Evolutionary conservation across 2,888 invertebrate genomes (phyloP), one percentile per base, ranked within the genome.

Genomic region (Parnassius glacialis): DNA sequence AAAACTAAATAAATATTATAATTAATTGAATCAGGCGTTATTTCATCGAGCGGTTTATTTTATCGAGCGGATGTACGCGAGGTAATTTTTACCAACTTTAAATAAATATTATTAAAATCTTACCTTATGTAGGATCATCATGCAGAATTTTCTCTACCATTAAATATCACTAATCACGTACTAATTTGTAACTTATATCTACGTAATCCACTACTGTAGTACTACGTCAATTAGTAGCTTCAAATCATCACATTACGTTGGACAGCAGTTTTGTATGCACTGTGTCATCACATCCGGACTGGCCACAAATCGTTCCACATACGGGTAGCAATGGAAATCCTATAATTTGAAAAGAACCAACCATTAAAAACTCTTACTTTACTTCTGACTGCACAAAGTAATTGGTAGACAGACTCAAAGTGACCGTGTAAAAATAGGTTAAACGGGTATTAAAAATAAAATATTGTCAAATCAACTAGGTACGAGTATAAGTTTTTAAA

Each of bases 261-360:
- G 69, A 60, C 67, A 64, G 52, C 66, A 52, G 51, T 10, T 56
- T 57, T 69, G 67, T 73, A 72, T 68, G 70, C 71, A 67, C 70
- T 73, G 74, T 83, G 79, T 81, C 83, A 66, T 79, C 86, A 85
- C 75, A 76, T 82, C 87, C 85, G 80, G 61, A 69, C 78, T 77
- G 76, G 74, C 75, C 68, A 67, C 67, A 68, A 69, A 69, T 61
- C 74, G 71, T 73, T 72, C 81, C 80, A 79, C 69, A 78, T 81
- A 80, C 79, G 79, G 80, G 83, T 74, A 78, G 79, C 80, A 71
- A 75, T 82, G 78, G 85, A 87, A 87, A 85, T 72, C 88, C 91
- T 91, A 87, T 82, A 91, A 91, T 90, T 88, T 62, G 20, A 79
- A 65, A 87, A 83, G 83, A 82, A 83, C 78, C 78, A 77, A 72